Base-by-base conservation (phyloP, 2,888 invertebrate genomes). In the Mechanitis messenoides region DNA sequence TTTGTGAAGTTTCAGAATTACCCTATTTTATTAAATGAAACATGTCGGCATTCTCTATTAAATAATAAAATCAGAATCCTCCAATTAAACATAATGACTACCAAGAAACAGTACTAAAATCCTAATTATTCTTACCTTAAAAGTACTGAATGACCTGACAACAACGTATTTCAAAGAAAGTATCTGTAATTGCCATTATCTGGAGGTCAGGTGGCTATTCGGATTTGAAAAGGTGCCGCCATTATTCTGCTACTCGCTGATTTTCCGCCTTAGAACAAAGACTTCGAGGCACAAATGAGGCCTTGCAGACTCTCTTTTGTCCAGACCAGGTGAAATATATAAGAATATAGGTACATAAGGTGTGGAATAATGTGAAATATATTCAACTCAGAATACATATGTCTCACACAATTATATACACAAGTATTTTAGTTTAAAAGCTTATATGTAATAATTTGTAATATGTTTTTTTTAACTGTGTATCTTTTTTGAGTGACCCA, bases 221-320 rank as follows among this genome's bases (percentile, higher is more conserved):
- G 71, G 76, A 75, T 78, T 77, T 79, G 74, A 80, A 84, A 83
- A 76, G 83, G 74, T 69, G 70, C 69, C 70, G 68, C 63, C 75
- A 77, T 80, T 81, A 78, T 79, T 78, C 70, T 69, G 67, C 63
- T 69, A 69, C 74, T 77, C 75, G 76, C 77, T 81, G 78, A 83
- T 81, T 83, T 83, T 80, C 80, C 78, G 76, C 72, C 63, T 58
- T 68, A 73, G 80, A 84, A 85, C 83, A 85, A 86, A 82, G 78
- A 75, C 64, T 69, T 67, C 68, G 68, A 68, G 65, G 64, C 71
- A 68, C 75, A 76, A 83, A 82, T 77, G 76, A 77, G 78, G 75
- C 73, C 73, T 74, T 65, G 72, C 69, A 72, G 72, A 73, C 74
- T 73, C 67, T 74, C 74, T 72, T 73, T 80, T 80, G 75, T 75